phyloP scores from a whole-genome alignment of 2,888 invertebrate genomes.

The Xestoiulus laeticollis region DNA sequence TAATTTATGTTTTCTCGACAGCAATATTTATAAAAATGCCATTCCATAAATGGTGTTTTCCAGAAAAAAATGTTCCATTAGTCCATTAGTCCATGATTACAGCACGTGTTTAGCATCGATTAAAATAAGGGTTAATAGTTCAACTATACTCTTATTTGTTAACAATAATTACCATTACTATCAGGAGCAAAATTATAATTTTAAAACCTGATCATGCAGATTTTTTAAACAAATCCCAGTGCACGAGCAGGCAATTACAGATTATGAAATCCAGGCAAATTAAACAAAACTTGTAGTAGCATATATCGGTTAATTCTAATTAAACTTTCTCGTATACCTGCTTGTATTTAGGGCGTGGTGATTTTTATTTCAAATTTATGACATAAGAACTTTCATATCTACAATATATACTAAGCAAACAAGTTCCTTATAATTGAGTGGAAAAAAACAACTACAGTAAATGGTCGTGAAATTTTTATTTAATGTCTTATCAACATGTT shows the following conservation, averaged over 20 bases:
- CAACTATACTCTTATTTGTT: too few relatives aligned
- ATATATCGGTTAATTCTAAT: background rate
- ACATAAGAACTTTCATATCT: background rate
- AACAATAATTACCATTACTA: too few relatives aligned
- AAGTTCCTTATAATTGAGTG: background rate
- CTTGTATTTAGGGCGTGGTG: background rate
- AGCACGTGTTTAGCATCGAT: too few relatives aligned
- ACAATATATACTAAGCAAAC: background rate
- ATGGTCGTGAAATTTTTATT: background rate
- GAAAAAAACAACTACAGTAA: background rate
- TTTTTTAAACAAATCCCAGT: background rate
- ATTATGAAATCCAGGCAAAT: background rate
- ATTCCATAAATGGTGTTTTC: too few relatives aligned
- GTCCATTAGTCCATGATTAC: too few relatives aligned
- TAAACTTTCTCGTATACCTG: background rate
- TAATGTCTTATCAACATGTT: conserved; percentile 1
- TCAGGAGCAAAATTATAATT: too few relatives aligned
- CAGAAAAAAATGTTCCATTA: too few relatives aligned
- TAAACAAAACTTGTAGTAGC: too few relatives aligned
- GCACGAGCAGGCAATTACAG: background rate
- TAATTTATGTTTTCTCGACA: too few relatives aligned
- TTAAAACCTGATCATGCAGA: background rate
- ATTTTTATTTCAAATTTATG: background rate
- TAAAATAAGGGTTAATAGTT: too few relatives aligned
- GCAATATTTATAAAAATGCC: too few relatives aligned